phyloP scores from a whole-genome alignment of 2,888 invertebrate species.

The Suillia variegata region DNA sequence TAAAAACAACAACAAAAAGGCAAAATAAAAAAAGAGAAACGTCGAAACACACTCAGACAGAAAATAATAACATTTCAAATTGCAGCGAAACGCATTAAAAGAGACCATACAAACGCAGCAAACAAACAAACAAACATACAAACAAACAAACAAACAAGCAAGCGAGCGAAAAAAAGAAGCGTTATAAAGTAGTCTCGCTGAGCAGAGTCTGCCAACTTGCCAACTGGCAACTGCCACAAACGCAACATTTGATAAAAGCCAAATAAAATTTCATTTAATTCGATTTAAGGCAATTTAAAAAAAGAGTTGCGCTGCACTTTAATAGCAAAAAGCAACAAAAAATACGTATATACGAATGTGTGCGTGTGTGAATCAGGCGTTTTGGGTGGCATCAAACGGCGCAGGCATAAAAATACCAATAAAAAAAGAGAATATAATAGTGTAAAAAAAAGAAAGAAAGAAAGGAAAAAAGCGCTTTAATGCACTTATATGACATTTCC shows the following conservation, averaged over 20 bases:
- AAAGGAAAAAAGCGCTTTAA: background rate
- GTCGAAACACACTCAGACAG: background rate
- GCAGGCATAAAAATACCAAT: background rate
- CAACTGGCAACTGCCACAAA: no score
- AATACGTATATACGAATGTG: no score
- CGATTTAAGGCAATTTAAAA: slow-evolving; percentile 31
- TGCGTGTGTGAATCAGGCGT: no score
- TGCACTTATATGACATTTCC: background rate
- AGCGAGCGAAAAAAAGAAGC: no score
- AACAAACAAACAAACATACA: background rate
- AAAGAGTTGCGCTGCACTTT: slow-evolving; percentile 8
- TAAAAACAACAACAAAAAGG: background rate
- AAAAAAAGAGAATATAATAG: no score
- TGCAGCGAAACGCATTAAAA: background rate
- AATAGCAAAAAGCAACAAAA: no score
- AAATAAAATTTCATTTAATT: slow-evolving; percentile 32
- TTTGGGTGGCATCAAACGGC: slow-evolving; percentile 6
- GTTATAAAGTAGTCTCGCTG: no score
- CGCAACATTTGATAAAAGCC: slow-evolving; percentile 11
- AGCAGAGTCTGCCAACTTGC: no score
- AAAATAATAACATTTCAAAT: slow-evolving; percentile 1
- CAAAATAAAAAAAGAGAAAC: background rate
- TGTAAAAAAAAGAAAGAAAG: background rate
- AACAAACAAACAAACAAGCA: no score
- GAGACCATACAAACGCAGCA: background rate